phyloP scores from a whole-genome alignment of 2,888 invertebrate genomes.

The Priocnemis perturbator region DNA sequence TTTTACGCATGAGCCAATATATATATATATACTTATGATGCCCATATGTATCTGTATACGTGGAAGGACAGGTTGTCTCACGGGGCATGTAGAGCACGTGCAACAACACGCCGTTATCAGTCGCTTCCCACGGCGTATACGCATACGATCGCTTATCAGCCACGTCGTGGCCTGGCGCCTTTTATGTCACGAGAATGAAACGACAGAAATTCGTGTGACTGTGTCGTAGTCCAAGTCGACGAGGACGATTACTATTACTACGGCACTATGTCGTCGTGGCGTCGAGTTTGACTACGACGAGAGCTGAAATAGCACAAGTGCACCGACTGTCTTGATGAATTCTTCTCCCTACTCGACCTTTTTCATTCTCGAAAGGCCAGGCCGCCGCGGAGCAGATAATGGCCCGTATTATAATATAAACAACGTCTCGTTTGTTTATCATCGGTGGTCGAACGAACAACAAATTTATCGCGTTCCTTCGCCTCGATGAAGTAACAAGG shows the following conservation, averaged over 20 bases:
- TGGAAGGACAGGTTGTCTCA: constrained; percentile 35
- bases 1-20: neutral
- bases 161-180: constrained; percentile 36
- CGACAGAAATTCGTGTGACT: constrained; percentile 18
- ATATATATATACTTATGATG: neutral
- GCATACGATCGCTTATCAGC: constrained; percentile 44
- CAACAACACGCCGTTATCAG: constrained; percentile 46
- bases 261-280: neutral
- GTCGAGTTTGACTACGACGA: neutral
- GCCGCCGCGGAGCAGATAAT: too few species aligned
- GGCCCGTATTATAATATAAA: too few species aligned
- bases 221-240: neutral
- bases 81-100: constrained; percentile 31
- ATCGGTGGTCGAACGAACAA: too few species aligned
- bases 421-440: too few species aligned
- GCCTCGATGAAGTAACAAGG: too few species aligned
- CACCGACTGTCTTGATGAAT: neutral
- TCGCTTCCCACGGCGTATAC: constrained; percentile 42
- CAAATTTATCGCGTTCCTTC: too few species aligned
- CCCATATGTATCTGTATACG: neutral
- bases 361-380: too few species aligned
- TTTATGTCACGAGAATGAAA: constrained; percentile 34
- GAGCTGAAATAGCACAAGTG: constrained; percentile 2
- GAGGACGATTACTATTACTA: constrained; percentile 18
- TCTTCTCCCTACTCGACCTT: too few species aligned